Base-by-base conservation (phyloP, 2,888 invertebrate genomes). In the Andrena bucephala region DNA sequence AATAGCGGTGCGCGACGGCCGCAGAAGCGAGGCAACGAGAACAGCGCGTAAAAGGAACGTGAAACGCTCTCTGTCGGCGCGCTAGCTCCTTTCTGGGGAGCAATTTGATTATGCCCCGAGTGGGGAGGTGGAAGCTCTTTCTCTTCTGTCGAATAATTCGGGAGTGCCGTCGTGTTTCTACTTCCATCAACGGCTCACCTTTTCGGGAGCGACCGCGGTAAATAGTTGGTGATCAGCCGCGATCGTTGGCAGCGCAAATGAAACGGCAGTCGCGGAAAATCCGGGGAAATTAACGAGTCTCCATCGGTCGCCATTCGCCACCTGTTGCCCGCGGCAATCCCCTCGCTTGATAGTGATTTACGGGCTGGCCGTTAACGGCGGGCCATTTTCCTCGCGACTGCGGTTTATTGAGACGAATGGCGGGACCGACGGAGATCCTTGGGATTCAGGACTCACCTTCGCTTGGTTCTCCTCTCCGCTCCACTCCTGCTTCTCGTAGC, bases 371-470 rank as follows among this genome's bases (percentile, higher is more conserved):
- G 69, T 85, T 78, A 82, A 8, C 52, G 48, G 8, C 59, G 54
- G 42, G 13, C 27, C 50, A 48, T 54, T 69, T 70, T 68, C 80
- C 16, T 50, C 36, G 16, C 66, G 3, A 7, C 8, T 2, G n/a
- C 2, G 13, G 33, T 31, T 6, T 13, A 57, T 31, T 20, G 48
- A 69, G 52, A 70, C 81, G 75, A 81, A 82, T 68, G 87, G 80
- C 71, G 24, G 24, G 63, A 77, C 71, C 83, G 77, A 54, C 50
- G 57, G 76, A 73, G 77, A 70, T 70, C 20, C 7, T 6, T 10
- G 3, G 24, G 6, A 54, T 13, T 31, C 42, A 31, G 24, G 42
- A 92, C 93, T 92, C 87, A 93, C 93, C 90, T 90, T 91, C 42
- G 75, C 82, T 59, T 87, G 90, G 62, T 82, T 86, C 80, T 91